A percentile compares a stretch with the other conserved stretches of the same genome.
Evolutionary conservation across 2,113 vertebrate species (phyloP).

Genomic region (Xenopus tropicalis): DNA sequence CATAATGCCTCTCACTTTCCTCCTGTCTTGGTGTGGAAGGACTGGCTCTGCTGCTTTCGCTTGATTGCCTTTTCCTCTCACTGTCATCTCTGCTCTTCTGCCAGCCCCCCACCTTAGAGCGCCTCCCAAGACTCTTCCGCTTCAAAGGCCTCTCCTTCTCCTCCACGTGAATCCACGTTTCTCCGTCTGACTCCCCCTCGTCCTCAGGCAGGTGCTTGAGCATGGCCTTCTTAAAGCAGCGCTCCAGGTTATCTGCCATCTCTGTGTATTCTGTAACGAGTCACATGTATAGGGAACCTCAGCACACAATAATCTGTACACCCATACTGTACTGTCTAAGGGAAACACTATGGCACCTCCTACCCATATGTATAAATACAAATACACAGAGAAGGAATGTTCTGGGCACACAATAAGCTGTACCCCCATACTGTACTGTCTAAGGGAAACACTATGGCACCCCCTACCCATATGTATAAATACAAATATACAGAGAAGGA

Average conservation of each 20-base stretch:
- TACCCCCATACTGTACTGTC: too few species aligned
- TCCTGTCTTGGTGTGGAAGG: conserved; percentile 38
- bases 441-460: too few species aligned
- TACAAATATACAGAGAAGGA: too few species aligned
- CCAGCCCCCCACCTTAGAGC: conserved; percentile 64
- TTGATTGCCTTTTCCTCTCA: conserved; percentile 67
- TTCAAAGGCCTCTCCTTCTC: conserved; percentile 81
- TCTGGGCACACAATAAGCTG: too few species aligned
- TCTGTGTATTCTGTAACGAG: conserved; percentile 83
- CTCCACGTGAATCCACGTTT: conserved; percentile 82
- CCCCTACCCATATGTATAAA: too few species aligned
- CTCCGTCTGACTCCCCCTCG: conserved; percentile 94
- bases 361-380: too few species aligned
- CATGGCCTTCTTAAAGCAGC: conserved; percentile 90
- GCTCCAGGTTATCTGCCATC: conserved; percentile 93
- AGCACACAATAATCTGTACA: too few species aligned
- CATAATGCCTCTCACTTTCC: conserved; percentile 47
- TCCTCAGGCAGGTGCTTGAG: conserved; percentile 93
- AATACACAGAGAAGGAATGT: too few species aligned
- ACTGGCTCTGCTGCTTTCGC: conserved; percentile 66
- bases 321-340: neutral
- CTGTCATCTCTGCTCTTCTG: conserved; percentile 73
- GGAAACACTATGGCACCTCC: too few species aligned
- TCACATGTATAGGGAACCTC: neutral
- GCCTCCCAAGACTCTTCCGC: conserved; percentile 67